Evolutionary conservation across 35 echinoderm and acorn worm species (phyloP).

Genomic region (Chiridota heheva): DNA sequence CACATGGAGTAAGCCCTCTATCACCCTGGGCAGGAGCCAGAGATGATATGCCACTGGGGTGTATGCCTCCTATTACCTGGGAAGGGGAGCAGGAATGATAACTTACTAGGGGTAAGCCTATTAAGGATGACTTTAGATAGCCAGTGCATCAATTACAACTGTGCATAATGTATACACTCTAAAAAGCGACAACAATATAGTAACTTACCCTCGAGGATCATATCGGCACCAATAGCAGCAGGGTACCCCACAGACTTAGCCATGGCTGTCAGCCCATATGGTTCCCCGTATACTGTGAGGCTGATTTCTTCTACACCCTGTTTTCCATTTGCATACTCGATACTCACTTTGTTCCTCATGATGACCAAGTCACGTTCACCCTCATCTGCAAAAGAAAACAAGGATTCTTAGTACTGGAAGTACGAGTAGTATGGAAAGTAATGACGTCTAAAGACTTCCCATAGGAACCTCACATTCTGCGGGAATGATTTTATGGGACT

Average conservation of each 20-base stretch:
- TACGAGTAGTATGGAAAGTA: not conserved
- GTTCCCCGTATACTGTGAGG: conserved; percentile 82
- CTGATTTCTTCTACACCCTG: conserved; percentile 64
- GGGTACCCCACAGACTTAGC: conserved; percentile 96
- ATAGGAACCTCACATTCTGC: too few relatives aligned
- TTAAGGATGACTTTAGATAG: too few relatives aligned
- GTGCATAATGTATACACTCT: too few relatives aligned
- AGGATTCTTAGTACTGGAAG: not conserved
- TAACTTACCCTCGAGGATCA: conserved; percentile 87
- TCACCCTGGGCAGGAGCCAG: too few relatives aligned
- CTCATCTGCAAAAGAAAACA: conserved; percentile 46
- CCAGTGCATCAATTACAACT: too few relatives aligned
- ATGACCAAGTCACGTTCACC: conserved; percentile 90
- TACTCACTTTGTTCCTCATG: conserved; percentile 72
- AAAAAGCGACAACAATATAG: not conserved
- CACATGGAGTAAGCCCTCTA: too few relatives aligned
- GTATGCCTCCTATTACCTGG: too few relatives aligned
- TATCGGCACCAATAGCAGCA: conserved; percentile 77
- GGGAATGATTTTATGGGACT: too few relatives aligned
- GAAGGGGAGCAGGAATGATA: not conserved
- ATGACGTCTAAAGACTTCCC: too few relatives aligned
- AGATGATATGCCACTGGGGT: too few relatives aligned
- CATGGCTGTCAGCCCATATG: conserved; percentile 92
- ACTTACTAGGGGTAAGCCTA: too few relatives aligned
- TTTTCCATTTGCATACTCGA: conserved; percentile 57